These are phyloP conservation scores for Drepanosiphum platanoidis DNA, from an alignment of 2,888 invertebrate genomes.

Conservation along the genomic window DNA sequence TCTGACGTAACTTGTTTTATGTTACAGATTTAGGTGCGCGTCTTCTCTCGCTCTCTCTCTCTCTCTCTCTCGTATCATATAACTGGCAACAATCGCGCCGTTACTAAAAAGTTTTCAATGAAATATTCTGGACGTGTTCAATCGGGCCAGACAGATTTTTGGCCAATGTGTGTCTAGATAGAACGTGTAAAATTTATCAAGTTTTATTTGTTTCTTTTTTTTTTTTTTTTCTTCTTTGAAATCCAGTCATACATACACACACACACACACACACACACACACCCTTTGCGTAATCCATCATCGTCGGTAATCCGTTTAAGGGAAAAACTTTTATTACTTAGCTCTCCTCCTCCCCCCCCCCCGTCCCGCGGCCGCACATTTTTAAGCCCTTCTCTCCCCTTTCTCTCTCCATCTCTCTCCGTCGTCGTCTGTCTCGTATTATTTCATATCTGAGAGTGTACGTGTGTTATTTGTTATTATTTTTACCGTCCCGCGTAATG, in stretches of 20 bases:
- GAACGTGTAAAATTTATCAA: constrained; percentile 60
- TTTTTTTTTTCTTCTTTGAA: too few species aligned
- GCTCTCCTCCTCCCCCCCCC: constrained; percentile 62
- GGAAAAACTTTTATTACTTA: constrained; percentile 62
- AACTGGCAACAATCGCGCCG: neutral
- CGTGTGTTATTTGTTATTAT: constrained; percentile 58
- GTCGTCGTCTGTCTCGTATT: too few species aligned
- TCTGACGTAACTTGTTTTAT: neutral
- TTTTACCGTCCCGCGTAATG: constrained; percentile 54
- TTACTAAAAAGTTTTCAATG: constrained; percentile 38
- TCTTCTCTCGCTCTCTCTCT: too few species aligned
- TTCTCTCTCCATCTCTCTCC: constrained; percentile 30
- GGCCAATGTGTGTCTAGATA: constrained; percentile 25
- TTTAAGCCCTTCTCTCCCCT: constrained; percentile 55
- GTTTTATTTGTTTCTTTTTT: constrained; percentile 61
- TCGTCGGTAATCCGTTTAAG: constrained; percentile 58
- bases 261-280: too few species aligned
- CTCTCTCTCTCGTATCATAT: too few species aligned
- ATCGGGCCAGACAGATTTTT: constrained; percentile 41
- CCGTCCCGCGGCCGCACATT: constrained; percentile 47
- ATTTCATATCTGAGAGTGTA: constrained; percentile 47
- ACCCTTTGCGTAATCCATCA: constrained; percentile 52
- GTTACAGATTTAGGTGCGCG: neutral
- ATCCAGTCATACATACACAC: constrained; percentile 39
- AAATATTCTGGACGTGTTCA: constrained; percentile 45